Evolutionary conservation across 2,888 invertebrate genomes (phyloP).

Genomic region (Cheilosia scutellata): DNA sequence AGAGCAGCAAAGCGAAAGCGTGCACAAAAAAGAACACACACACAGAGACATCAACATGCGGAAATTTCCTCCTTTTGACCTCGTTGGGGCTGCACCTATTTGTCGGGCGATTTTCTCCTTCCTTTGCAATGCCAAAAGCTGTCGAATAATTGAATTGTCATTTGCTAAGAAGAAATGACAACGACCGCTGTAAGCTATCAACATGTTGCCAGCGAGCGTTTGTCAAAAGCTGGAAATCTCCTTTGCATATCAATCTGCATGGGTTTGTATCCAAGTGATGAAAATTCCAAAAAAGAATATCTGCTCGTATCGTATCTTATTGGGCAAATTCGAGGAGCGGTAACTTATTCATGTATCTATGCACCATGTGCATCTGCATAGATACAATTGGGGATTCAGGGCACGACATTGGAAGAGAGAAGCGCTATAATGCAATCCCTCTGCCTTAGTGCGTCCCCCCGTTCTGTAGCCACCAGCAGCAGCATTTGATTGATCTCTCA

Average conservation of each 20-base stretch:
- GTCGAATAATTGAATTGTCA: slow-evolving; percentile 61
- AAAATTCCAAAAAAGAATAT: slow-evolving; percentile 47
- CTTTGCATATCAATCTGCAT: slow-evolving; percentile 45
- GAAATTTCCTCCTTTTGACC: slow-evolving; percentile 62
- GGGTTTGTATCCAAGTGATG: neutral
- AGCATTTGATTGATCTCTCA: slow-evolving; percentile 74
- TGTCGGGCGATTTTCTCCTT: slow-evolving; percentile 40
- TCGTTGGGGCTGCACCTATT: slow-evolving; percentile 57
- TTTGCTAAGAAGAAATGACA: slow-evolving; percentile 30
- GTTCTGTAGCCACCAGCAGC: slow-evolving; percentile 15
- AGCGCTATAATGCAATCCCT: slow-evolving; percentile 45
- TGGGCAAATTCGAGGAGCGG: slow-evolving; percentile 68
- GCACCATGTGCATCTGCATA: slow-evolving; percentile 52
- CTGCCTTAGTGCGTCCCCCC: slow-evolving; percentile 9
- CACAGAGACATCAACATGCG: neutral
- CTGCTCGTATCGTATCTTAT: slow-evolving; percentile 20
- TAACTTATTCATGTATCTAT: slow-evolving; percentile 45
- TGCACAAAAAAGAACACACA: neutral
- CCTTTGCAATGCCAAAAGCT: slow-evolving; percentile 13
- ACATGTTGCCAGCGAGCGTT: slow-evolving; percentile 67
- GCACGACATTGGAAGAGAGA: slow-evolving; percentile 73
- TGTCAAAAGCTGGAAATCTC: slow-evolving; percentile 55
- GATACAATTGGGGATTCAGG: slow-evolving; percentile 68
- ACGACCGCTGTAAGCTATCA: slow-evolving; percentile 25
- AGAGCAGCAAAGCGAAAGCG: slow-evolving; percentile 33